Evolutionary conservation across 2,113 vertebrate species (phyloP).

Genomic region (Microcebus jonahi): DNA sequence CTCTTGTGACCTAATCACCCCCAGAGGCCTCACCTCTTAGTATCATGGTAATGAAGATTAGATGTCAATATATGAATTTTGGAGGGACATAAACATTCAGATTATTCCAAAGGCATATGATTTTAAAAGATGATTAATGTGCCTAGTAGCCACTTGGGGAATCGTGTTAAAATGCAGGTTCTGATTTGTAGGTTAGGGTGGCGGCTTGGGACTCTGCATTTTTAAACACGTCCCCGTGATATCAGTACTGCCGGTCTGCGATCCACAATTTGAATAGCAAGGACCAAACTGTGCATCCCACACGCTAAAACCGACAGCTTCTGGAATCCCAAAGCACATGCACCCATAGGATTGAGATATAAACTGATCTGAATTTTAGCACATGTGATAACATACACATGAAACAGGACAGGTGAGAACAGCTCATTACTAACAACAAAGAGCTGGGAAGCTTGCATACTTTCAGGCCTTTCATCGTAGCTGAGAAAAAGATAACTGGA

Average conservation of each 20-base stretch:
- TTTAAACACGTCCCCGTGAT: not conserved
- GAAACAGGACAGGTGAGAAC: not conserved
- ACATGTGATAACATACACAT: not conserved
- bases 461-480: not conserved
- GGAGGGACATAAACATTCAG: not conserved
- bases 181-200: not conserved
- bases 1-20: not conserved
- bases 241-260: rapidly evolving
- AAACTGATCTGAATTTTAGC: not conserved
- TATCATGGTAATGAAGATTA: not conserved
- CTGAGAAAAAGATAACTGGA: not conserved
- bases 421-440: not conserved
- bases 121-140: not conserved
- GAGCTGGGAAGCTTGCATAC: not conserved
- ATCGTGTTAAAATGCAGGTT: not conserved
- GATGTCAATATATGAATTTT: not conserved
- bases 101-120: not conserved
- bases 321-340: rapidly evolving
- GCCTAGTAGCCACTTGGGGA: not conserved
- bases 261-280: not conserved
- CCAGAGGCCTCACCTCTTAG: not conserved
- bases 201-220: not conserved
- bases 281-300: rapidly evolving
- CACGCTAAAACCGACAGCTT: not conserved
- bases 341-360: not conserved